Evolutionary conservation across 2,888 invertebrate genomes (phyloP).

Genomic region (Oscheius myriophilus): DNA sequence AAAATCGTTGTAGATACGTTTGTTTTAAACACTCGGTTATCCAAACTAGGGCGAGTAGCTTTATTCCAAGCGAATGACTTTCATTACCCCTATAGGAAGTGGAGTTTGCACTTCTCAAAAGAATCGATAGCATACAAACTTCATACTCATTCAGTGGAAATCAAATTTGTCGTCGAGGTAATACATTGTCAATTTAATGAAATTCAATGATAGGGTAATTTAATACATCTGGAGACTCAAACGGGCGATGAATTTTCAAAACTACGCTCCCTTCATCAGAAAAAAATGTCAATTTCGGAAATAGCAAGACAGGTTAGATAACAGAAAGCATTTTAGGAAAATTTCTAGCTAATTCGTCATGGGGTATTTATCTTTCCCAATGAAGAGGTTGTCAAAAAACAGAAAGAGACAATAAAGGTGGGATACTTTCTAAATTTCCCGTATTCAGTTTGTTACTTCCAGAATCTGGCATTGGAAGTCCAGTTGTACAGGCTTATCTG

Average conservation of each 20-base stretch:
- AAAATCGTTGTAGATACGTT: conserved; percentile 41
- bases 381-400: conserved; percentile 41
- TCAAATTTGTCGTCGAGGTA: conserved; percentile 49
- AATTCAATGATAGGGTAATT: conserved; percentile 31
- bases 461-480: conserved; percentile 47
- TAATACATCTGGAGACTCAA: conserved; percentile 48
- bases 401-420: conserved; percentile 48
- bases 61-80: conserved; percentile 54
- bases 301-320: conserved; percentile 30
- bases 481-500: conserved; percentile 46
- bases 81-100: conserved; percentile 54
- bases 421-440: neutral
- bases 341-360: conserved; percentile 44
- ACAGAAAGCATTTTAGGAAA: neutral
- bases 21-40: conserved; percentile 44
- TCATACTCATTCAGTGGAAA: conserved; percentile 50
- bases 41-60: conserved; percentile 50
- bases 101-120: conserved; percentile 43
- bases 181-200: neutral
- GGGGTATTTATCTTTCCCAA: conserved; percentile 54
- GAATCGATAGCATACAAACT: conserved; percentile 36
- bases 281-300: conserved; percentile 45
- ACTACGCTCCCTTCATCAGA: conserved; percentile 44
- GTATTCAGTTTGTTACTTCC: too few species aligned
- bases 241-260: conserved; percentile 58